phyloP scores from a whole-genome alignment of 2,797 vertebrate species.

The Phaenicophaeus curvirostris region DNA sequence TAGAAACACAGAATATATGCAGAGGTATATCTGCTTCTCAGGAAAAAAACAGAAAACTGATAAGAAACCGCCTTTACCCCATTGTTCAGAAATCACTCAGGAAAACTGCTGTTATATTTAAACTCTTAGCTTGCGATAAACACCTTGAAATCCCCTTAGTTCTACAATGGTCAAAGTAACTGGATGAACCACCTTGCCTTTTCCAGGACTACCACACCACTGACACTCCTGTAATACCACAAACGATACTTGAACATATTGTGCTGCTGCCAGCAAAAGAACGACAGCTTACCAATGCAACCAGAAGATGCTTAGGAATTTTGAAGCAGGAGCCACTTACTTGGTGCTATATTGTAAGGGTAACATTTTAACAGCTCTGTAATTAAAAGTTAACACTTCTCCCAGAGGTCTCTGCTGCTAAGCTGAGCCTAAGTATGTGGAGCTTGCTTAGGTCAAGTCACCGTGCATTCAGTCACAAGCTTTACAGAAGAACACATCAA shows the following conservation, averaged over 20 bases:
- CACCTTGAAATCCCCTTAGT: background rate
- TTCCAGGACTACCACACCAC: background rate
- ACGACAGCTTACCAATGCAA: background rate
- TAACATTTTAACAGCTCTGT: background rate
- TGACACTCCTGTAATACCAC: background rate
- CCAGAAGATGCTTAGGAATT: background rate
- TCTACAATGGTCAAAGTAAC: background rate
- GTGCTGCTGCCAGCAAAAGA: background rate
- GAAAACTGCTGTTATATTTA: background rate
- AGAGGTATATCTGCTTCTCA: background rate
- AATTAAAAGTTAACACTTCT: background rate
- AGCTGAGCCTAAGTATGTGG: background rate
- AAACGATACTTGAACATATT: accelerated
- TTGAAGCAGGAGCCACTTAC: background rate
- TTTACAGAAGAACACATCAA: background rate
- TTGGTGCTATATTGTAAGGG: background rate
- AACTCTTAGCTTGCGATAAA: background rate
- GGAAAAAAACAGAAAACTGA: background rate
- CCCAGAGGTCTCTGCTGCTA: background rate
- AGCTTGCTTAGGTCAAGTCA: background rate
- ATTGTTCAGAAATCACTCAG: background rate
- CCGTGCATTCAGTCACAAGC: accelerated
- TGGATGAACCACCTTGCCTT: background rate
- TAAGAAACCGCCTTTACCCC: background rate
- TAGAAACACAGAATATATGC: background rate